These are phyloP conservation scores for Ceratosolen fusciceps DNA, from an alignment of 1,140 invertebrate species.

Conservation along the genomic window DNA sequence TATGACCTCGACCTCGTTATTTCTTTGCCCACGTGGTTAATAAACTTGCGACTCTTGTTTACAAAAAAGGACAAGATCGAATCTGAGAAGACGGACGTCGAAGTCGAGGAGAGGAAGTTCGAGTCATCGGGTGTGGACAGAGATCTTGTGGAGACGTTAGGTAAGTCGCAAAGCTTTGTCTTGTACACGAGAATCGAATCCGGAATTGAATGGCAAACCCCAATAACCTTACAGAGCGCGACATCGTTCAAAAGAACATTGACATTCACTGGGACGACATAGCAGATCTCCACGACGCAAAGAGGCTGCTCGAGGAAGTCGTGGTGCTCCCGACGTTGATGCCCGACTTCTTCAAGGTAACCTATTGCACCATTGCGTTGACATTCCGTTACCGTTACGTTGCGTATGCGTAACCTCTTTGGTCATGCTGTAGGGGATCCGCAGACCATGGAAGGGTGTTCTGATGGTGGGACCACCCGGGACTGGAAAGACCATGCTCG, in stretches of 20 bases:
- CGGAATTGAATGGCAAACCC: neutral
- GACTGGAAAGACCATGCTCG: constrained; percentile 99
- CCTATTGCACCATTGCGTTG: constrained; percentile 8
- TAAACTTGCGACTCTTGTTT: constrained; percentile 30
- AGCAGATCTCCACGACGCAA: constrained; percentile 95
- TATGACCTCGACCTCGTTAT: constrained; percentile 31
- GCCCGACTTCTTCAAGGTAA: constrained; percentile 97
- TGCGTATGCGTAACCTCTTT: constrained; percentile 50
- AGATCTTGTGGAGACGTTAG: constrained; percentile 94
- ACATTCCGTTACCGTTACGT: constrained; percentile 19
- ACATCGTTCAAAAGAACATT: constrained; percentile 98
- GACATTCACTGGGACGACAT: constrained; percentile 98
- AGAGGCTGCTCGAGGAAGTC: constrained; percentile 95
- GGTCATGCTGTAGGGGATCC: constrained; percentile 91
- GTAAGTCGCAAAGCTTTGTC: constrained; percentile 64
- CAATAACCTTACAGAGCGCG: constrained; percentile 86
- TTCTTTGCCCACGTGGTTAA: neutral
- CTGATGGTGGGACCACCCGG: constrained; percentile 98
- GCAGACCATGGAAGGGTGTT: constrained; percentile 94
- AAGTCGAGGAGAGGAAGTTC: constrained; percentile 90
- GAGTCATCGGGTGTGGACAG: constrained; percentile 91
- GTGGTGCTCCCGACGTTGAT: constrained; percentile 98
- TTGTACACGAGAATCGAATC: constrained; percentile 27
- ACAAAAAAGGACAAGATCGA: constrained; percentile 74
- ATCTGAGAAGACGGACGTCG: constrained; percentile 79